Evolutionary conservation across 2,113 vertebrate genomes (phyloP).

Genomic region (Oreochromis tanganicae): DNA sequence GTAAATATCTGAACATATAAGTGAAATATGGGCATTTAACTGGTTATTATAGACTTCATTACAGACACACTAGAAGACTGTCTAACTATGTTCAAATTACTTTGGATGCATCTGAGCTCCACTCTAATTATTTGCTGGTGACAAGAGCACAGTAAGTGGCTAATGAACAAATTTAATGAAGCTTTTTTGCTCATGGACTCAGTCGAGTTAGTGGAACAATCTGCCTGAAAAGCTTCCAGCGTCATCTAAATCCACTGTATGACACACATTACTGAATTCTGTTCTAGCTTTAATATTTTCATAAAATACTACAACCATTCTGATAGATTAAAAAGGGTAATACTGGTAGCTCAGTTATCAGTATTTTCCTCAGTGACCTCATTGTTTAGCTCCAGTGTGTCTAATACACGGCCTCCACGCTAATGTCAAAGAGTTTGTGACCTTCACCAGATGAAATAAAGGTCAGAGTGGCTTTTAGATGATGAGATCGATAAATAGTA

Average conservation of each 20-base stretch:
- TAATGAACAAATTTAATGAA: conserved; percentile 62
- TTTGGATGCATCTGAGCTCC: conserved; percentile 23
- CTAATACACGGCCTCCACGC: neutral
- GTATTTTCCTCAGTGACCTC: neutral
- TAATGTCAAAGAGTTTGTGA: conserved; percentile 8
- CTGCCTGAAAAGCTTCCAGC: neutral
- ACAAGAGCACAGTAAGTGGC: conserved; percentile 51
- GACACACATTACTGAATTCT: neutral
- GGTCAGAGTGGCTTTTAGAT: conserved; percentile 9
- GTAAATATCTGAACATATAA: neutral
- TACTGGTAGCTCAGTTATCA: neutral
- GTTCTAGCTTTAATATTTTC: neutral
- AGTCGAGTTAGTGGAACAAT: conserved; percentile 30
- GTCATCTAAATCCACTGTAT: neutral
- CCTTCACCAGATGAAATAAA: conserved; percentile 42
- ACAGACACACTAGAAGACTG: neutral
- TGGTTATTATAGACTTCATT: neutral
- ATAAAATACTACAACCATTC: neutral
- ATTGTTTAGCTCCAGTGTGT: neutral
- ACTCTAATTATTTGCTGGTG: conserved; percentile 52
- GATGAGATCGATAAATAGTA: conserved; percentile 4
- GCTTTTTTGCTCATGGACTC: conserved; percentile 22
- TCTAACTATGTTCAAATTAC: neutral
- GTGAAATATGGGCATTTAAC: neutral
- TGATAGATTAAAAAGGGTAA: neutral